Base-by-base conservation (phyloP, 2,888 invertebrate species). In the Chalcosyrphus nemorum region DNA sequence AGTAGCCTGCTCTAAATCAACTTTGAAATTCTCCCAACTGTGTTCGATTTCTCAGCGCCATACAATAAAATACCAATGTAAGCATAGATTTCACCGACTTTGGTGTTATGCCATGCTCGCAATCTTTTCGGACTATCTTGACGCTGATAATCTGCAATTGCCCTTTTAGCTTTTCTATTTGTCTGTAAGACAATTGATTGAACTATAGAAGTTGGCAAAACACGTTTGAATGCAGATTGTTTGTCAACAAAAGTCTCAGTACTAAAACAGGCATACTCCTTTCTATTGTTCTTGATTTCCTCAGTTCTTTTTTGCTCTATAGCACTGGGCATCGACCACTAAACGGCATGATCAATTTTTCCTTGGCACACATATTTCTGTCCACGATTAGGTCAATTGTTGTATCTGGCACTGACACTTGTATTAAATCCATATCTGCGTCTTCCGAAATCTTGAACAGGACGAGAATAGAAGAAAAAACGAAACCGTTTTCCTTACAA, bases 171-270 rank as follows among this genome's bases (percentile, higher is more conserved):
- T 29, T 29, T 29, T 29, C 5, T 5, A 29, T 70, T 77, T 17
- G 72, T 80, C 21, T 84, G 71, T 15, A 76, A 29, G 19, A 56
- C 82, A 72, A 82, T 66, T 17, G 27, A 21, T 70, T 65, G 52
- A 29, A 77, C 68, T n/a, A 61, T 45, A 24, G 35, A 50, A n/a
- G 50, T 47, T 56, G 59, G 13, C 21, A 82, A 56, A 41, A 75
- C 29, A 19, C 63, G 63, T 17, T 57, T 11, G 56, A 66, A 41
- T 11, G 56, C 74, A 41, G 45, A 59, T 17, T 57, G 19, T 43
- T 71, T 78, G 21, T 41, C 27, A 43, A 52, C 63, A 21, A 70
- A 70, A 43, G 3, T 54, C 29, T 54, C 45, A 9, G 35, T 57
- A 19, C 43, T 52, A 17, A 3, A 52, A 52, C 13, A 0, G 13